Evolutionary conservation across 2,888 invertebrate species (phyloP).

Genomic region (Orthonychiurus folsomi): DNA sequence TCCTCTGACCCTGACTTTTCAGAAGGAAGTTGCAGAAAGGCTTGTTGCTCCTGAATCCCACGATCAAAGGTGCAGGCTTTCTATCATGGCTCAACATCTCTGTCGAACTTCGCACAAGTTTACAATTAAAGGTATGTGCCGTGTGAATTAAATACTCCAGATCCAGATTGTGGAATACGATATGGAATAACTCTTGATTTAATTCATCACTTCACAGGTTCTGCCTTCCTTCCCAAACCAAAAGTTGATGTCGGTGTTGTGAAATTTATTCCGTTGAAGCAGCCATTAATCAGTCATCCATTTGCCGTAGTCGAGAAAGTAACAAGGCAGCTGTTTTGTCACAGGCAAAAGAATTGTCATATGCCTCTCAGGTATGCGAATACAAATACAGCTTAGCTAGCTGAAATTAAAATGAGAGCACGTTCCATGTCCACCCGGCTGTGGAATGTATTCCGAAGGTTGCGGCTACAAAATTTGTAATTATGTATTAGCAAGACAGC

Average conservation of each 20-base stretch:
- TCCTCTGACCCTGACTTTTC: conserved; percentile 88
- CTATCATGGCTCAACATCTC: conserved; percentile 91
- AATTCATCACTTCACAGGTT: conserved; percentile 45
- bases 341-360: conserved; percentile 73
- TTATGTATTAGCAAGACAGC: no score
- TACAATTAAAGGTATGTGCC: conserved; percentile 64
- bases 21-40: conserved; percentile 91
- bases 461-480: no score
- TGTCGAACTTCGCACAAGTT: conserved; percentile 74
- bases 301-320: conserved; percentile 86
- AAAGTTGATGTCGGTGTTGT: conserved; percentile 96
- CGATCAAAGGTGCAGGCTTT: conserved; percentile 72
- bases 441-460: no score
- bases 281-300: conserved; percentile 47
- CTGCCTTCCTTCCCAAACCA: conserved; percentile 85
- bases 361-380: conserved; percentile 57
- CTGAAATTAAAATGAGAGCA: no score
- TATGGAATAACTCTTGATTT: background rate
- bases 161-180: background rate
- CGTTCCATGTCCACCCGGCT: no score
- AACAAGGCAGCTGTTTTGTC: conserved; percentile 71
- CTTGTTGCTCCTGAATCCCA: conserved; percentile 65
- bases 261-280: conserved; percentile 67
- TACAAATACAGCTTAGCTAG: no score
- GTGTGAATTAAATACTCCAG: background rate